Evolutionary conservation across 2,113 vertebrate species (phyloP).

Genomic region (Bubo blakistoni): DNA sequence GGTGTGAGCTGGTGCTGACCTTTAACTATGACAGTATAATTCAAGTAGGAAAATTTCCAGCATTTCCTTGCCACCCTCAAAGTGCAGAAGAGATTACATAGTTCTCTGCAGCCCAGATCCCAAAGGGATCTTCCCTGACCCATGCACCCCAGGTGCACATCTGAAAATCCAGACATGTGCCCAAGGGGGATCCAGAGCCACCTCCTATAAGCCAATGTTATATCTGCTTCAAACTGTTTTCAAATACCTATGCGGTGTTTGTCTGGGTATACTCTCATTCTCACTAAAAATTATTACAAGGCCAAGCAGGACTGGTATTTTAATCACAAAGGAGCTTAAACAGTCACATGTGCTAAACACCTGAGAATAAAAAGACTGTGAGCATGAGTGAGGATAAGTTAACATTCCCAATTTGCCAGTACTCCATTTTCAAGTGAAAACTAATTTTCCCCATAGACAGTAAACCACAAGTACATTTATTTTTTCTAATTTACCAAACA

Average conservation of each 20-base stretch:
- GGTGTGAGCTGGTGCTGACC: neutral
- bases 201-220: neutral
- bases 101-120: neutral
- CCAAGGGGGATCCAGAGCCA: neutral
- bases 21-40: neutral
- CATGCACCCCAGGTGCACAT: fast-evolving
- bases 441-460: conserved; percentile 5
- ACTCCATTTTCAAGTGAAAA: conserved; percentile 12
- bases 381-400: neutral
- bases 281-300: neutral
- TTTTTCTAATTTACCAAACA: conserved; percentile 13
- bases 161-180: neutral
- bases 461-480: neutral
- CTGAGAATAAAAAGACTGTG: conserved; percentile 8
- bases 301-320: neutral
- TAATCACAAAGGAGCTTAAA: neutral
- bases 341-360: neutral
- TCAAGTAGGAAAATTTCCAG: neutral
- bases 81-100: neutral
- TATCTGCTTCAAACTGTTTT: neutral
- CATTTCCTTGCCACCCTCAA: neutral
- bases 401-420: neutral
- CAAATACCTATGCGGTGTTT: fast-evolving
- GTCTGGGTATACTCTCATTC: neutral
- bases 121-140: neutral